Conservation (phyloP, 2,888 invertebrate genomes). For the Mythimna vitellina region DNA sequence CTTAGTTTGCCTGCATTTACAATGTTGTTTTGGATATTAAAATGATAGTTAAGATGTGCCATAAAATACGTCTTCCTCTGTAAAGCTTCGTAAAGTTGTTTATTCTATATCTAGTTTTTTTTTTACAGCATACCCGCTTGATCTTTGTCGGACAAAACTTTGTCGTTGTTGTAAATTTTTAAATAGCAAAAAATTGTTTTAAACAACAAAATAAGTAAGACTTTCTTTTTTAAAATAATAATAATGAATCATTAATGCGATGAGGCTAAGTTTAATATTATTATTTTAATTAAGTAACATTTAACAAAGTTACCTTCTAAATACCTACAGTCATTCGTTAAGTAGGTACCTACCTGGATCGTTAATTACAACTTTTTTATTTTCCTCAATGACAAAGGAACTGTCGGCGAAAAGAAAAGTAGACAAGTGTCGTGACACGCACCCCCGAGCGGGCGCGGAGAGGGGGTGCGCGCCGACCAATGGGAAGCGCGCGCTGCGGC, state of each 20-base stretch:
- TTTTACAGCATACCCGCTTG: neutral
- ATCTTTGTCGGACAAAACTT: neutral
- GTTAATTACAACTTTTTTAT: conserved; percentile 91
- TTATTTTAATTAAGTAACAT: conserved; percentile 33
- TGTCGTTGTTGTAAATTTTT: neutral
- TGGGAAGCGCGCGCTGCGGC: conserved; percentile 74
- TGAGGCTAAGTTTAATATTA: neutral
- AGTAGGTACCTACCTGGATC: conserved; percentile 88
- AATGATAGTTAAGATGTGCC: neutral
- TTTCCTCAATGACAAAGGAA: conserved; percentile 91
- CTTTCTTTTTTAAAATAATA: neutral
- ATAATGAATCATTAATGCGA: neutral
- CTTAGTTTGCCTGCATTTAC: neutral
- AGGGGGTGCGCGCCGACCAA: conserved; percentile 76
- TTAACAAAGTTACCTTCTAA: conserved; percentile 63
- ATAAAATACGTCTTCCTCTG: neutral
- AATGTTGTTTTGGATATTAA: neutral
- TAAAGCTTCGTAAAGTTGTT: neutral
- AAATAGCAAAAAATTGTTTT: neutral
- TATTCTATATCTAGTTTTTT: neutral
- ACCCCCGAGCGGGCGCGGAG: conserved; percentile 80
- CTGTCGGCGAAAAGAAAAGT: conserved; percentile 91
- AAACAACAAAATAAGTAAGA: neutral
- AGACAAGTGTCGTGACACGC: conserved; percentile 91
- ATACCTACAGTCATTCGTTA: conserved; percentile 85